Base-by-base conservation (phyloP, 2,797 vertebrate species). In the Gambusia yucatana region DNA sequence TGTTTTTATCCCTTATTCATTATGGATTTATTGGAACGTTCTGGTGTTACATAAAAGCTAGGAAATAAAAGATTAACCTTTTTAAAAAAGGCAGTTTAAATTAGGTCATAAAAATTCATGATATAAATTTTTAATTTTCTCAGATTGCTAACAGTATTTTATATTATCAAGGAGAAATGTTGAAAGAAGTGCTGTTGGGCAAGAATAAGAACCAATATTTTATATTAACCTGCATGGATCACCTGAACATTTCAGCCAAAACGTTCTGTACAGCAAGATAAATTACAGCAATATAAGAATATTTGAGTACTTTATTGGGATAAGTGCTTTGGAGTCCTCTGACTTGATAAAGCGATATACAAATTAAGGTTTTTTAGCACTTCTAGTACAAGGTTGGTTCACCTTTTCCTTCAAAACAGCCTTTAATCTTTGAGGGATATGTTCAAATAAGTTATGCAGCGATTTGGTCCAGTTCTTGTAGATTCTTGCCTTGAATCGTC, bases 401-500 rank as follows among this genome's bases (percentile, higher is more conserved):
- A 25, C 9, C 25, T 61, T 36, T 63, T 30, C 4, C 39, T 43
- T 67, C 3, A 25, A 67, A 67, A 67, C 36, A 41, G 36, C 61
- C 17, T 11, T 39, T 65, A 10, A 39, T 67, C 10, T 67, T 63
- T 43, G 3, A 67, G 20, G 2, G 4, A 25, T n/a, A 25, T 11
- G 11, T 43, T 43, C 22, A 13, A n/a, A 67, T 41, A 6, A 10
- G 17, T 67, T 25, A 2, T 4, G 4, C 65, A 25, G 4, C 9
- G 39, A 67, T 25, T 43, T 67, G 4, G 22, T 67, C 36, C 36
- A 43, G 65, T n/a, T 43, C 36, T 41, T 11, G 20, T 65, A 86
- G 78, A 86, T 86, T 90, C 73, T 89, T 52, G 71, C 85, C 80
- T 48, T 0, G 8, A 90, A 85, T 84, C 67, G 86, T 77, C 52